phyloP scores from a whole-genome alignment of 2,797 vertebrate genomes.

The Florisuga fusca region DNA sequence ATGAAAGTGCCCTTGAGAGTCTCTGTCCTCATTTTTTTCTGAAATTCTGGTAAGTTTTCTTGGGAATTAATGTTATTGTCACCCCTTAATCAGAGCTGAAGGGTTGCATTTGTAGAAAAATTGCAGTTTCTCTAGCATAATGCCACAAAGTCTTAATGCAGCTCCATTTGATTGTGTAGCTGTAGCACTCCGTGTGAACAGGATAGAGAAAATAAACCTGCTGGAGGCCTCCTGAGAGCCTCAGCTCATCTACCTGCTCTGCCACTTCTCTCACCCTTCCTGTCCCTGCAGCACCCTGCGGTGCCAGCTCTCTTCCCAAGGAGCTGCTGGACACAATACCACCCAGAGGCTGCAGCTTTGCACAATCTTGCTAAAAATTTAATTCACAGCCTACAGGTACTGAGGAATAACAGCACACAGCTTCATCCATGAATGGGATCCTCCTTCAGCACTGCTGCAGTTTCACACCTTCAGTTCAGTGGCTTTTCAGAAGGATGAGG shows the following conservation, averaged over 20 bases:
- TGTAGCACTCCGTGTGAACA: not conserved
- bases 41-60: not conserved
- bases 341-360: not conserved
- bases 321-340: not conserved
- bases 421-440: rapidly evolving
- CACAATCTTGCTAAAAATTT: not conserved
- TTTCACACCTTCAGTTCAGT: not conserved
- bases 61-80: not conserved
- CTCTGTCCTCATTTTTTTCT: not conserved
- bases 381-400: not conserved
- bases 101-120: not conserved
- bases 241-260: rapidly evolving
- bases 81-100: not conserved
- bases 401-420: not conserved
- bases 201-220: not conserved
- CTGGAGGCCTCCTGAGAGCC: not conserved
- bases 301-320: not conserved
- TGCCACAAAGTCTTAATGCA: not conserved
- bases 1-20: not conserved
- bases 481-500: not conserved
- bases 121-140: not conserved
- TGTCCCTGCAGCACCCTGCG: rapidly evolving
- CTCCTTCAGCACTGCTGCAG: not conserved
- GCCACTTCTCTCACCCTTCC: not conserved
- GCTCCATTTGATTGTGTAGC: not conserved